Evolutionary conservation across 2,888 invertebrate species (phyloP).

Genomic region (Apamea sordens): DNA sequence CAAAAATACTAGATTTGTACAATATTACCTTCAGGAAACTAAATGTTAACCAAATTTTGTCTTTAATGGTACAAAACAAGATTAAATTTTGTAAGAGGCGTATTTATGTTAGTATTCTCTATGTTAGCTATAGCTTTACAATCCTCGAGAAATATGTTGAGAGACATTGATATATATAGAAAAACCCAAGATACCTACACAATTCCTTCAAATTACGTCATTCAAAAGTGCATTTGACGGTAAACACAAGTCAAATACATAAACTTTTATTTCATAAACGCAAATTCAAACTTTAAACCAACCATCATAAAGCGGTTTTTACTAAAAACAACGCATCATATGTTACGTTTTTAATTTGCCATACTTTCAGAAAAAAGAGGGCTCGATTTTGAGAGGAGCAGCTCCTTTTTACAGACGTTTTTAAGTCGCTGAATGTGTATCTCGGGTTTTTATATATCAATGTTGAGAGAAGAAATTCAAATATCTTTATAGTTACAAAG

Average conservation of each 20-base stretch:
- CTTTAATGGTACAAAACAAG: constrained; percentile 45
- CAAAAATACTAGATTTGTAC: constrained; percentile 69
- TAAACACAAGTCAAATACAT: neutral
- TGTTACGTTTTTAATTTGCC: neutral
- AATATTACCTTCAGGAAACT: constrained; percentile 65
- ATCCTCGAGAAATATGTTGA: constrained; percentile 36
- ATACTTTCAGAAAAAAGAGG: neutral
- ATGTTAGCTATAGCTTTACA: constrained; percentile 45
- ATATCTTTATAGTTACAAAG: constrained; percentile 23
- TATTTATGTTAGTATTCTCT: constrained; percentile 28
- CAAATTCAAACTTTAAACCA: neutral
- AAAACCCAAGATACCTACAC: constrained; percentile 5
- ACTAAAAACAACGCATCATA: neutral
- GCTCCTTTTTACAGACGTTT: neutral
- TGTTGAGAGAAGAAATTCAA: neutral
- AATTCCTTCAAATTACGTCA: neutral
- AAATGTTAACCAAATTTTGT: constrained; percentile 52
- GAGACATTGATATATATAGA: neutral
- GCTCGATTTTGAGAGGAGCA: neutral
- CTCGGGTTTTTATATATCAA: neutral
- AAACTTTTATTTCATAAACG: neutral
- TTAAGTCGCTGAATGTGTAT: constrained; percentile 2
- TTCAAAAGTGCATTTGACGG: neutral
- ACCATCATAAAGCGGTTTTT: no score
- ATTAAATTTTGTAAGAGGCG: constrained; percentile 38